Conservation (phyloP, 2,888 invertebrate species). For the Polydrusus pterygomalis region DNA sequence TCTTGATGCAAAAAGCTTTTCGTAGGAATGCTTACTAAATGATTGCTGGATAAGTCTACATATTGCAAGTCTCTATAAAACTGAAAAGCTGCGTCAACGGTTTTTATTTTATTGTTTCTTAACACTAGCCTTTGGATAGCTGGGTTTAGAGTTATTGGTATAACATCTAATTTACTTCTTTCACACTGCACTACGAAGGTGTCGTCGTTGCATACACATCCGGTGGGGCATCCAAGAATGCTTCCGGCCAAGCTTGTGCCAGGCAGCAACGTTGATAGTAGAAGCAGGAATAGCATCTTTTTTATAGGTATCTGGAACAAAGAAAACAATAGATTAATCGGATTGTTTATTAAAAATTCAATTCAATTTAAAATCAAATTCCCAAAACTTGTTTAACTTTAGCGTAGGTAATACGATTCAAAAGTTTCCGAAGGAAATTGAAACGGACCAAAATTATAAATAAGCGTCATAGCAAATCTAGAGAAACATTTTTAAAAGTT, state of each 20-base stretch:
- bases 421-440: no score
- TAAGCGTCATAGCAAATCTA: no score
- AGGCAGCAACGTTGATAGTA: constrained; percentile 60
- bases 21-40: constrained; percentile 86
- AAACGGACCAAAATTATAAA: no score
- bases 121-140: constrained; percentile 90
- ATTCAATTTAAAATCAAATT: background rate
- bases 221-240: constrained; percentile 86
- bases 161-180: constrained; percentile 89
- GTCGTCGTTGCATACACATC: constrained; percentile 93
- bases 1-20: constrained; percentile 87
- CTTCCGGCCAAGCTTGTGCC: constrained; percentile 68
- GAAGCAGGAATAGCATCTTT: constrained; percentile 44
- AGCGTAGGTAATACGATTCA: no score
- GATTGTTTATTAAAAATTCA: background rate
- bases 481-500: no score
- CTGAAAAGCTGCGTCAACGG: constrained; percentile 91
- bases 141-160: constrained; percentile 94
- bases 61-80: constrained; percentile 91
- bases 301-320: constrained; percentile 33
- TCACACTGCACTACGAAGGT: constrained; percentile 90
- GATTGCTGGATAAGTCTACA: constrained; percentile 89
- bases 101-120: constrained; percentile 90
- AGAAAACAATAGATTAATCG: background rate
- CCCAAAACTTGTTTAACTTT: no score